Evolutionary conservation across 2,113 vertebrate species (phyloP), one percentile per base, ranked within the genome.

Genomic region (Pollimyrus isidori): DNA sequence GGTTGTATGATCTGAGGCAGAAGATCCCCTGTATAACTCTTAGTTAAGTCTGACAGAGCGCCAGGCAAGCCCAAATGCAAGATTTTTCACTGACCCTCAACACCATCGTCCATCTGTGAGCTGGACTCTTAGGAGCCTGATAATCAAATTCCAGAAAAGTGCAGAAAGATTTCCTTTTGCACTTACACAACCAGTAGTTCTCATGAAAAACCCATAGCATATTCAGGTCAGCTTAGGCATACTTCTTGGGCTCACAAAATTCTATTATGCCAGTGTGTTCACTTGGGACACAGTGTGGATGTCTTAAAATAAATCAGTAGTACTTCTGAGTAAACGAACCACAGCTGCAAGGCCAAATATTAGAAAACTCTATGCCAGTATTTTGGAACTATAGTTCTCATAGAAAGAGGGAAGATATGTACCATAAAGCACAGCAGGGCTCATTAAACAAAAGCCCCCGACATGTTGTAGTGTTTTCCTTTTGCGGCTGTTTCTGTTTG

Each of bases 331-430:
- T 46, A 84, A 84, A 84, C 45, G 42, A 45, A 45, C 19, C 30
- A 82, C 46, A 49, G 42, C 46, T 46, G 13, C 87, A 87, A 87
- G 85, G 49, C 56, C 35, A 87, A 87, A 87, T 56, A 45, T 87
- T 87, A 19, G 7, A 45, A 56, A 87, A 42, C 65, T 30, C 10
- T 45, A 39, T 87, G 35, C 49, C 35, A 17, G 9, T 35, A 15
- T 87, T 87, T 50, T 53, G 39, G 26, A 87, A 17, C 35, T 87
- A 53, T 56, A 87, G 30, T 56, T 87, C n/a, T 19, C 42, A 46
- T 87, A 53, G 49, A 50, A 56, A 17, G 26, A 53, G 50, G 15
- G 13, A 19, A 52, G 84, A 87, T 53, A 39, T 53, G 56, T 53
- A 30, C 4, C 19, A 13, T 19, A 48, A 23, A 53, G 85, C 30